Evolutionary conservation across 2,888 invertebrate species (phyloP).

Genomic region (Rhamphomyia laevipes): DNA sequence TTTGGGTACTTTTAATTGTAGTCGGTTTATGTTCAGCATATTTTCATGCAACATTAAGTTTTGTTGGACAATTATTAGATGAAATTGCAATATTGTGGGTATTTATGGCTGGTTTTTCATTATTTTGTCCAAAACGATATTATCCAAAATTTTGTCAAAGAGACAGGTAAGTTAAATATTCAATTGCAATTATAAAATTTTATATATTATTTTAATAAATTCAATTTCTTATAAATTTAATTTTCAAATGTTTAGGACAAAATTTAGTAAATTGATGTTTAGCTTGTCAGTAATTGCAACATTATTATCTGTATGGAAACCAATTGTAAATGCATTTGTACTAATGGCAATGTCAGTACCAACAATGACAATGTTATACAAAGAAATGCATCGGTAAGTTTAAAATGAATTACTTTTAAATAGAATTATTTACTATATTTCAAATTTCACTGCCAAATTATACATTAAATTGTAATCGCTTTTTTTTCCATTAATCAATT

Average conservation of each 20-base stretch:
- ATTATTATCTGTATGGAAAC: constrained; percentile 58
- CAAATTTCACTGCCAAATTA: too few species aligned
- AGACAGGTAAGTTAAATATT: constrained; percentile 43
- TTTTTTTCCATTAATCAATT: too few species aligned
- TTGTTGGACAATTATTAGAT: constrained; percentile 69
- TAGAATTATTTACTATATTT: not conserved
- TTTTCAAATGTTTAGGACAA: constrained; percentile 40
- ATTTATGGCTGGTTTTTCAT: constrained; percentile 62
- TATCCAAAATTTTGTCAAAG: constrained; percentile 55
- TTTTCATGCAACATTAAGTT: constrained; percentile 73
- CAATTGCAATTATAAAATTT: too few species aligned
- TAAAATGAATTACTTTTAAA: constrained; percentile 3
- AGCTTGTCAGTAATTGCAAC: constrained; percentile 52
- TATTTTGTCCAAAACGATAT: constrained; percentile 59
- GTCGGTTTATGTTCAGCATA: constrained; percentile 73
- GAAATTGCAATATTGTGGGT: constrained; percentile 76
- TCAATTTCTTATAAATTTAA: not conserved
- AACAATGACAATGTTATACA: constrained; percentile 51
- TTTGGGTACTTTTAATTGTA: constrained; percentile 68
- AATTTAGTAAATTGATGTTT: constrained; percentile 48
- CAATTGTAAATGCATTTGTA: constrained; percentile 71
- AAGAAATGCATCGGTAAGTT: constrained; percentile 54
- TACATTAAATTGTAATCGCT: too few species aligned
- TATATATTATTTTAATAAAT: too few species aligned
- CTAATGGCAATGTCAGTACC: constrained; percentile 64